These are phyloP conservation scores for Aporophyla lueneburgensis DNA, from an alignment of 2,888 invertebrate species.

Conservation along the genomic window DNA sequence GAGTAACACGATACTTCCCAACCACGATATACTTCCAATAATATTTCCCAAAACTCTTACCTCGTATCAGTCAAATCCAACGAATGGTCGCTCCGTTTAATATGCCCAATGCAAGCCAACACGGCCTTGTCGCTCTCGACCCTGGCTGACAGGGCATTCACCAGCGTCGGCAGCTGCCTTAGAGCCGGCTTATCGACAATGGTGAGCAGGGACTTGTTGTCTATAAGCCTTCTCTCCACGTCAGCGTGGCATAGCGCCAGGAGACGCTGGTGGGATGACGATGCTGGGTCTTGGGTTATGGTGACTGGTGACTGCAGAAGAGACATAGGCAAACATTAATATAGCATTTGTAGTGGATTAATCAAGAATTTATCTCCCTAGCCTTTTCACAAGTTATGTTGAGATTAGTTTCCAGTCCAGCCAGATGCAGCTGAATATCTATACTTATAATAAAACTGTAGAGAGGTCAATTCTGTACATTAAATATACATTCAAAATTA, in stretches of 20 bases:
- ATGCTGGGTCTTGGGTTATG: slow-evolving; percentile 93
- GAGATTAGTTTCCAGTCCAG: too few relatives aligned
- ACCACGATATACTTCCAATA: too few relatives aligned
- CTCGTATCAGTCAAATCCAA: slow-evolving; percentile 92
- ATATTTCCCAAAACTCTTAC: slow-evolving; percentile 75
- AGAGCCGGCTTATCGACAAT: slow-evolving; percentile 95
- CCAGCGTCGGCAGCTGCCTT: slow-evolving; percentile 93
- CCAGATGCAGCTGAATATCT: too few relatives aligned
- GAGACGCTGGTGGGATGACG: slow-evolving; percentile 97
- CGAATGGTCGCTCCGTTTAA: slow-evolving; percentile 91
- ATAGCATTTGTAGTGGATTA: neutral
- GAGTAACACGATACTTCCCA: neutral
- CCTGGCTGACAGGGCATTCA: slow-evolving; percentile 93
- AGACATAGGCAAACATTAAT: neutral
- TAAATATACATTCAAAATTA: too few relatives aligned
- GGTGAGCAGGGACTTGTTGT: slow-evolving; percentile 97
- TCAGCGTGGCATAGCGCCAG: slow-evolving; percentile 96
- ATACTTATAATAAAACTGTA: too few relatives aligned
- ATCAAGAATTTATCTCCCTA: too few relatives aligned
- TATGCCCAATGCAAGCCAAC: slow-evolving; percentile 93
- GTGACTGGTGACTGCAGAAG: slow-evolving; percentile 86
- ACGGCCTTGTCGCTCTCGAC: slow-evolving; percentile 98
- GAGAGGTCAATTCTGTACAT: too few relatives aligned
- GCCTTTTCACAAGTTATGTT: too few relatives aligned
- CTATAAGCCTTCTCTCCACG: slow-evolving; percentile 97